phyloP scores from a whole-genome alignment of 2,797 vertebrate genomes.

The Phoxinus dragarum region DNA sequence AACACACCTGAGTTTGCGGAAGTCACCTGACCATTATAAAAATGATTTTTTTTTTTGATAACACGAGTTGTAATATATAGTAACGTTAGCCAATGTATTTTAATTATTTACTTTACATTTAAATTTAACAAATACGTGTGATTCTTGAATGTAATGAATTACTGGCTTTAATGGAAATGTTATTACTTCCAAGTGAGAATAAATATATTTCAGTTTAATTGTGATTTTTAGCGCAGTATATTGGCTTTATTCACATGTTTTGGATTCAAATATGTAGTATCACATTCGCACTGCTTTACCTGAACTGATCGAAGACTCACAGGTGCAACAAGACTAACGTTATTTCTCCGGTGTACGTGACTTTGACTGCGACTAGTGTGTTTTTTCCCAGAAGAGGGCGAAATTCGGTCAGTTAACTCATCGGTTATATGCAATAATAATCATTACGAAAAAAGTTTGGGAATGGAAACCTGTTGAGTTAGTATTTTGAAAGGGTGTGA shows the following conservation, averaged over 20 bases:
- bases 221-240: too few species aligned
- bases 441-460: constrained; percentile 32
- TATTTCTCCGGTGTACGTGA: not conserved
- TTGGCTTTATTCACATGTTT: not conserved
- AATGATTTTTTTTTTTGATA: not conserved
- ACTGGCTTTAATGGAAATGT: not conserved
- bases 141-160: not conserved
- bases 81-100: not conserved
- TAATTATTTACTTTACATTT: not conserved
- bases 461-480: constrained; percentile 81
- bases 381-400: constrained; percentile 19
- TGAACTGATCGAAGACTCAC: not conserved
- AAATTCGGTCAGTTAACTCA: constrained; percentile 11
- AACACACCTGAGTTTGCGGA: constrained; percentile 56
- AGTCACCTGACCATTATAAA: constrained; percentile 14
- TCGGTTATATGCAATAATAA: not conserved
- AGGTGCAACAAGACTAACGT: not conserved
- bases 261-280: not conserved
- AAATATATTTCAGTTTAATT: not conserved
- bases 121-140: not conserved
- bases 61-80: not conserved
- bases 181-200: too few species aligned
- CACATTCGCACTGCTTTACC: not conserved
- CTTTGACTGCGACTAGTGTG: not conserved
- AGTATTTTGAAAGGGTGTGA: constrained; percentile 64